A percentile compares a stretch with the other conserved stretches of the same genome.
Evolutionary conservation across 2,797 vertebrate genomes (phyloP).

Genomic region (Sebastes iracundus): DNA sequence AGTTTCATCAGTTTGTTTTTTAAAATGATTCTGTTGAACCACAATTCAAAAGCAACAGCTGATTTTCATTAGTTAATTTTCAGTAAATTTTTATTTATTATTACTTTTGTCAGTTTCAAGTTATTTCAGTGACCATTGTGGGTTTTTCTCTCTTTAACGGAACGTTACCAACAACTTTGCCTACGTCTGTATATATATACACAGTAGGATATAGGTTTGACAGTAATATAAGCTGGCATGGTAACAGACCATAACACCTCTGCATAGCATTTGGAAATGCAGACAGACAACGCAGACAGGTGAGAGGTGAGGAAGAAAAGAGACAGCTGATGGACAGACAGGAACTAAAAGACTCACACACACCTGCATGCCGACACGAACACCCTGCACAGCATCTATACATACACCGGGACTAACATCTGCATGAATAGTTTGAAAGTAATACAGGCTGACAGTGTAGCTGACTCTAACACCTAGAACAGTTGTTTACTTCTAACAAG

Average conservation of each 20-base stretch:
- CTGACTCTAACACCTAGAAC: constrained; percentile 2
- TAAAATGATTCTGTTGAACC: too few relatives aligned
- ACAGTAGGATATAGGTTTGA: constrained; percentile 9
- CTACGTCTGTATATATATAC: neutral
- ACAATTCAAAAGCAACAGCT: too few relatives aligned
- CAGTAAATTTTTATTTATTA: too few relatives aligned
- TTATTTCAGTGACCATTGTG: too few relatives aligned
- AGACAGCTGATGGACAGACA: neutral
- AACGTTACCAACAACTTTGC: too few relatives aligned
- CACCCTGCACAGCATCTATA: neutral
- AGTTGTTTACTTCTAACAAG: constrained; percentile 15
- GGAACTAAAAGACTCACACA: neutral
- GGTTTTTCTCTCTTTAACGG: too few relatives aligned
- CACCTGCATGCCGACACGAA: neutral
- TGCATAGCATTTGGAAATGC: neutral
- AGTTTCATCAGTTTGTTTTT: too few relatives aligned
- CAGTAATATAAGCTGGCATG: constrained; percentile 37
- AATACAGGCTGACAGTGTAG: constrained; percentile 23
- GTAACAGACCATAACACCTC: constrained; percentile 20
- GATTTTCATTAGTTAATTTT: too few relatives aligned
- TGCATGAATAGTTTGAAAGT: neutral
- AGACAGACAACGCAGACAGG: neutral
- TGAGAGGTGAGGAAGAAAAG: neutral
- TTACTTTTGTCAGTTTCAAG: too few relatives aligned
- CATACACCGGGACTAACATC: neutral